Base-by-base conservation (phyloP, 2,797 vertebrate species). In the Galago senegalensis region DNA sequence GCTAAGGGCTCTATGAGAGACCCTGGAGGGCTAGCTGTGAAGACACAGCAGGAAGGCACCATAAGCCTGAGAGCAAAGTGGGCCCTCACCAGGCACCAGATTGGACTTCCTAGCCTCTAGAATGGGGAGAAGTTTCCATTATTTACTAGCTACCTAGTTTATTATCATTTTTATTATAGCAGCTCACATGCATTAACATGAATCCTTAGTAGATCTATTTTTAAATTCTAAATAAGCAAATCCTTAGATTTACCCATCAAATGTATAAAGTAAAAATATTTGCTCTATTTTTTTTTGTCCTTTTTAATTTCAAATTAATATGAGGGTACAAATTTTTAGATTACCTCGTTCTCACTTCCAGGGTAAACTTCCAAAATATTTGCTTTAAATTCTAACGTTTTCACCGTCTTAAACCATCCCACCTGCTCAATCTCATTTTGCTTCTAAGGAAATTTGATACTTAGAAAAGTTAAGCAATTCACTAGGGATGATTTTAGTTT, bases 381-480 rank as follows among this genome's bases (percentile, higher is more conserved):
- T 86, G 37, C 27, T 91, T 94, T 75, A 81, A 93, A 20, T 87
- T 86, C 16, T 75, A 73, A 43, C 34, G 13, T 75, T 87, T 76
- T 73, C 7, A 63, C n/a, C 46, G 49, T 75, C 23, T 92, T 85
- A 14, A n/a, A 43, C 37, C 49, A 67, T 61, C 56, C 72, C 34
- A 89, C 65, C 10, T 10, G n/a, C 3, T 89, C 16, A 56, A 27
- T 76, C 23, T 82, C 4, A 49, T 81, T 77, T 80, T 34, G 29
- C 16, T 60, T 56, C 3, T 79, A 72, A 88, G 29, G 31, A 81
- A 92, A 93, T 82, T 3, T 17, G 63, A 85, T 31, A 83, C 20
- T 43, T 69, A 58, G 49, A 89, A 23, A 67, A 72, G 16, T 43
- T 65, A 53, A 88, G 23, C 37, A 61, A 17, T 65, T 70, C 82